phyloP scores from a whole-genome alignment of 2,888 invertebrate genomes.

The Meteorus colon region DNA sequence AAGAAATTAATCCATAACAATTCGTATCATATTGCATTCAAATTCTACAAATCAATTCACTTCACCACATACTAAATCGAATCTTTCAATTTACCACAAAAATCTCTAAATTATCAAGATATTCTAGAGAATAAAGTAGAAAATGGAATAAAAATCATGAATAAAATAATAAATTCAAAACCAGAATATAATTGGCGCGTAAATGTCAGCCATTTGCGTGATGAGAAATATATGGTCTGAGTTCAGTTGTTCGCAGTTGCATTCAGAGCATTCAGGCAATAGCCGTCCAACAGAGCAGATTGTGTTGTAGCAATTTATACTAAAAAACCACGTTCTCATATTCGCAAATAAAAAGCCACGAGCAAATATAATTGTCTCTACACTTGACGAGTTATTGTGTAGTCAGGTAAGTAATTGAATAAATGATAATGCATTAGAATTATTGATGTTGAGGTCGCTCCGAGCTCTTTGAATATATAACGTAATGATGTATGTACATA shows the following conservation, averaged over 20 bases:
- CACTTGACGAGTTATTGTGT: slow-evolving; percentile 11
- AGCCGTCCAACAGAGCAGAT: slow-evolving; percentile 60
- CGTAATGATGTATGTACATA: background rate
- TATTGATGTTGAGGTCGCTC: background rate
- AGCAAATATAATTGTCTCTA: background rate
- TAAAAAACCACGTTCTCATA: slow-evolving; percentile 35
- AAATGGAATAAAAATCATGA: background rate
- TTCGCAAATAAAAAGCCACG: background rate
- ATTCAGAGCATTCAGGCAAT: slow-evolving; percentile 65
- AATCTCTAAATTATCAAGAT: background rate
- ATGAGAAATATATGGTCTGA: slow-evolving; percentile 11
- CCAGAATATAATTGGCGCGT: slow-evolving; percentile 24
- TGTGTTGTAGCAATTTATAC: slow-evolving; percentile 44
- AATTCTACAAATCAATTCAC: too few species aligned
- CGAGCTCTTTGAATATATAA: background rate
- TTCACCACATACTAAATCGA: too few species aligned
- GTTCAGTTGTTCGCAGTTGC: slow-evolving; percentile 54
- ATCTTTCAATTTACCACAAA: too few species aligned
- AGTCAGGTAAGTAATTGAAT: slow-evolving; percentile 31
- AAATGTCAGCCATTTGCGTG: slow-evolving; percentile 46
- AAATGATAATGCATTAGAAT: slow-evolving; percentile 21
- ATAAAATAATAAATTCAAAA: background rate
- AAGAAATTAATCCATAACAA: too few species aligned
- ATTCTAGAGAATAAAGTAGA: background rate
- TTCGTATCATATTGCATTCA: too few species aligned